phyloP scores from a whole-genome alignment of 1,140 invertebrate genomes.

The Tetramorium parvispinum region DNA sequence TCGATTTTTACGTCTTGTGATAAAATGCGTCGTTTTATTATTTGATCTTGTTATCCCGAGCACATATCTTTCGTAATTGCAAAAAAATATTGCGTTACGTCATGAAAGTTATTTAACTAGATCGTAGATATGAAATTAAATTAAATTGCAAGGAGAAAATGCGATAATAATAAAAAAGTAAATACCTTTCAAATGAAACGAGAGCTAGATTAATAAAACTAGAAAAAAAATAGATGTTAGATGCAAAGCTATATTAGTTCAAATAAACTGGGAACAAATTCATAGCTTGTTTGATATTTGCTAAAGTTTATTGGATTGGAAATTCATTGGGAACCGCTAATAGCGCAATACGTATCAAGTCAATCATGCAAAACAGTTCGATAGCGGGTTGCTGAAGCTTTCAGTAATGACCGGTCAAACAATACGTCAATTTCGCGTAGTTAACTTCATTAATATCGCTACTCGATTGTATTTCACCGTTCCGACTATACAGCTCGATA shows the following conservation, averaged over 20 bases:
- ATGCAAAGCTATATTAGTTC: background rate
- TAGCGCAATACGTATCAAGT: slow-evolving; percentile 16
- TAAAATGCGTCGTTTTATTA: slow-evolving; percentile 66
- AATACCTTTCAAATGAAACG: background rate
- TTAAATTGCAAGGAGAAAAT: background rate
- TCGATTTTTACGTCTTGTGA: slow-evolving; percentile 82
- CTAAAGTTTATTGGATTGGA: background rate
- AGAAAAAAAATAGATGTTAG: background rate
- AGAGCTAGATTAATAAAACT: slow-evolving; percentile 6
- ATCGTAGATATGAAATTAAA: background rate
- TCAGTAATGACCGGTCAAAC: slow-evolving; percentile 18
- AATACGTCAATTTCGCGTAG: slow-evolving; percentile 30
- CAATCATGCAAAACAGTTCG: slow-evolving; percentile 33
- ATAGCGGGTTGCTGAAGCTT: background rate
- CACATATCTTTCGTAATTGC: background rate
- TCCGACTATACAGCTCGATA: background rate
- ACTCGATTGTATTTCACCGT: slow-evolving; percentile 3
- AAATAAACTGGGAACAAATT: background rate
- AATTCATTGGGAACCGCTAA: slow-evolving; percentile 6
- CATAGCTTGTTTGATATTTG: background rate
- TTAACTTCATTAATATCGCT: slow-evolving; percentile 38
- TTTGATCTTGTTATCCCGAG: background rate
- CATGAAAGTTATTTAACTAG: slow-evolving; percentile 10
- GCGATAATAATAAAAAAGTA: background rate
- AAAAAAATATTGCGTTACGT: background rate